Base-by-base conservation (phyloP, 2,888 invertebrate species). In the Teleiodes luculella region DNA sequence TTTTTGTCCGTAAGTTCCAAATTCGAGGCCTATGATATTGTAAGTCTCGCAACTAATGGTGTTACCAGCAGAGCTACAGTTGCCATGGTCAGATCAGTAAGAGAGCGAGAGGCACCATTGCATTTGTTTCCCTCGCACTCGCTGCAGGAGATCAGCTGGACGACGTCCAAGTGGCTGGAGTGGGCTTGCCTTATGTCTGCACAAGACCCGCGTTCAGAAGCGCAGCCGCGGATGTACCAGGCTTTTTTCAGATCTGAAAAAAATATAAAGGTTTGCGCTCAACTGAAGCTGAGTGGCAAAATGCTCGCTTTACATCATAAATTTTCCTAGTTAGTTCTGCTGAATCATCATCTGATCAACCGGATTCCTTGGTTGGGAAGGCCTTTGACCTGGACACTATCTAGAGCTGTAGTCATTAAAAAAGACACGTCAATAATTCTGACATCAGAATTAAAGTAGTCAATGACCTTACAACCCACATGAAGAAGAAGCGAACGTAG, bases 41-140 rank as follows among this genome's bases (percentile, higher is more conserved):
- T 70, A 58, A 67, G 72, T 69, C 82, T 86, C 11, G 72, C 71
- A 46, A 83, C 18, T 10, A 84, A 20, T 2, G 86, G 86, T 5
- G 73, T 65, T 1, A 82, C 47, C 2, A 83, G 56, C 30, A 86
- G 49, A 10, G 74, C 69, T 16, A 82, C 46, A 48, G 81, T 59
- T 6, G 75, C 76, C 18, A 75, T 64, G 4, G 72, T 60, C 0
- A 75, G 28, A 55, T 76, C 71, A 0, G 75, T 68, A 1, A 76
- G 48, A 1, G 74, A 74, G 36, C 67, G 73, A 36, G 67, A 60
- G 0, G 74, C 79, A 0, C 60, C 58, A 54, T 80, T 86, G 60
- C 86, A 87, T 51, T 53, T 70, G 47, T 84, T 75, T 47, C 83
- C 85, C 0, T 74, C 71, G 52, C 87, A 87, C 55, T 86, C 84